These are phyloP conservation scores for Drosophila neonasuta DNA, from an alignment of 2,888 invertebrate genomes.

Conservation along the genomic window DNA sequence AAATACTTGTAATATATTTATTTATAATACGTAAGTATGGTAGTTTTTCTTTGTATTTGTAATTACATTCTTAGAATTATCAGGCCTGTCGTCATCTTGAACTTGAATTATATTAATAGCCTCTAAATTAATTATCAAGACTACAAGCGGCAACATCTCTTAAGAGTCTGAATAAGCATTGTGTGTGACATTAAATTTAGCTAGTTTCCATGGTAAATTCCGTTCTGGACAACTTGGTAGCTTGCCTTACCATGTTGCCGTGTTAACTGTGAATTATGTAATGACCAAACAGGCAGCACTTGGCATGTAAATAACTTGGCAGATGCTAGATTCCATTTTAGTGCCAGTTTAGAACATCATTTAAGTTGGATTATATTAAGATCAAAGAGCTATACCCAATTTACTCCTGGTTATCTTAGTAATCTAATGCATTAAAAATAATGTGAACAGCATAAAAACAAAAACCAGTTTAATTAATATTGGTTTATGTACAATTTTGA, in stretches of 20 bases:
- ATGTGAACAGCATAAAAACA: constrained; percentile 1
- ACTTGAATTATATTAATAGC: not conserved
- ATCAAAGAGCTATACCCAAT: not conserved
- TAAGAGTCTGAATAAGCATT: not conserved
- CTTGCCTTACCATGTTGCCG: not conserved
- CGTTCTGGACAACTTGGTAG: not conserved
- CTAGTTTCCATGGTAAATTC: not conserved
- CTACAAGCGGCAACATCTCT: not conserved
- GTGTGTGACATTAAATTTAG: constrained; percentile 3
- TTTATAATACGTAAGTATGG: not conserved
- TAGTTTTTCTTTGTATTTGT: not conserved
- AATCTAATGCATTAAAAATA: not conserved
- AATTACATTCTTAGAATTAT: not conserved
- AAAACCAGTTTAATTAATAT: not conserved
- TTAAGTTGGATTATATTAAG: constrained; percentile 5
- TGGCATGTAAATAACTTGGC: constrained; percentile 19
- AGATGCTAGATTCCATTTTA: not conserved
- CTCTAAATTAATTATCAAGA: constrained; percentile 1
- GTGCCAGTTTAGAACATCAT: not conserved
- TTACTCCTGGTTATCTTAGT: not conserved
- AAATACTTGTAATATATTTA: not conserved
- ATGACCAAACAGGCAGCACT: not conserved
- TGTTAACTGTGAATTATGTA: constrained; percentile 24
- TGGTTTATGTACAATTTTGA: constrained; percentile 24
- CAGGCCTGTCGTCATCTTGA: not conserved